Conservation (phyloP, 2,113 vertebrate genomes). For the Myrmecobius fasciatus region DNA sequence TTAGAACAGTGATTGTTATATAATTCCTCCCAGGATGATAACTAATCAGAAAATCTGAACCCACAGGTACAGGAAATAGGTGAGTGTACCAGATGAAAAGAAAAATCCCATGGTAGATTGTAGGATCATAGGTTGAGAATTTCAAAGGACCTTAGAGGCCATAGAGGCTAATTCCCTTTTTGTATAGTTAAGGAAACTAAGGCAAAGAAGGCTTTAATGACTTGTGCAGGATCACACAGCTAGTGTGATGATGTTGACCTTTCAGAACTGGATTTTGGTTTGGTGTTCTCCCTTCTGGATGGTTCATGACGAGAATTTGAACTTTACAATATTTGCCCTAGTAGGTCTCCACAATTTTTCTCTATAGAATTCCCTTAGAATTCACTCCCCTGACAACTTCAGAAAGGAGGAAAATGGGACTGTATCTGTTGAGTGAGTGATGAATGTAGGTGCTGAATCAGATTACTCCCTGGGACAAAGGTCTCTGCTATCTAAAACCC, state of each 20-base stretch:
- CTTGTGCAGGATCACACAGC: neutral
- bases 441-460: rapidly evolving
- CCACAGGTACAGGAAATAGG: neutral
- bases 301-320: neutral
- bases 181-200: neutral
- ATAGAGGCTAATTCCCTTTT: neutral
- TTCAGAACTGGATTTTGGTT: neutral
- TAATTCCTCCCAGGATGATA: neutral
- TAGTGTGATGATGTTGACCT: neutral
- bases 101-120: too few relatives aligned
- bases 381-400: neutral
- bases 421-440: neutral
- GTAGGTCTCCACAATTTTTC: neutral
- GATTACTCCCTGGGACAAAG: neutral
- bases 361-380: neutral
- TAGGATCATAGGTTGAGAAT: neutral
- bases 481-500: neutral
- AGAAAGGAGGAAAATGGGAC: neutral
- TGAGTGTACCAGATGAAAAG: neutral
- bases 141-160: neutral
- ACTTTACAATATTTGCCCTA: neutral
- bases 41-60: neutral
- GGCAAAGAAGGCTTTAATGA: neutral
- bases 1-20: neutral
- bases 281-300: neutral